Conservation (phyloP, 2,888 invertebrate species). For the Hirtodrosophila confusa region DNA sequence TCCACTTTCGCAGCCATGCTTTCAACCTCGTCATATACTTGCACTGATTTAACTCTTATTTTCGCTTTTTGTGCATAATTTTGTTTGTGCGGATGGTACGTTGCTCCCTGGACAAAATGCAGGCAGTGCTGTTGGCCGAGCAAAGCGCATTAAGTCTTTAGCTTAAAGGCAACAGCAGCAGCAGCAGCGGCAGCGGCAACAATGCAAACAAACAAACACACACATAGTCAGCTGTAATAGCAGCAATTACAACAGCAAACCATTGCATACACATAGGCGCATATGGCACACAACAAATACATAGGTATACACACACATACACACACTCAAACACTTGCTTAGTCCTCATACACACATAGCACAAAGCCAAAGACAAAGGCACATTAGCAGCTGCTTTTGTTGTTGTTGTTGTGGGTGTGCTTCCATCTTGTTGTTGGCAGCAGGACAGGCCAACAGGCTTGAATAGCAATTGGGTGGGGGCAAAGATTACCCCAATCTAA, state of each 20-base stretch:
- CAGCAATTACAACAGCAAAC: constrained; percentile 68
- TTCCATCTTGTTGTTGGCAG: constrained; percentile 12
- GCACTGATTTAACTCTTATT: constrained; percentile 62
- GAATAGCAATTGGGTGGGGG: constrained; percentile 3
- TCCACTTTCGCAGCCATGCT: constrained; percentile 52
- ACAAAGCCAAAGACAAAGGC: constrained; percentile 48
- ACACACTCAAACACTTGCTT: constrained; percentile 13
- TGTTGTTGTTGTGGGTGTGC: constrained; percentile 32
- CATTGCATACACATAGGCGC: constrained; percentile 34
- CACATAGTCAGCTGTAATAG: constrained; percentile 68
- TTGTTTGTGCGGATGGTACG: constrained; percentile 13
- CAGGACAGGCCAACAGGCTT: constrained; percentile 23
- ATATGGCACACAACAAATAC: constrained; percentile 19
- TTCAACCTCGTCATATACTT: constrained; percentile 50
- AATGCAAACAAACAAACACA: constrained; percentile 38
- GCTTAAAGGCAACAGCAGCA: constrained; percentile 63
- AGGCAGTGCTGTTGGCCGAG: constrained; percentile 28
- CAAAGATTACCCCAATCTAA: constrained; percentile 46
- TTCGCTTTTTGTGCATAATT: constrained; percentile 57
- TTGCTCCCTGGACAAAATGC: constrained; percentile 18
- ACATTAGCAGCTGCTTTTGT: constrained; percentile 56
- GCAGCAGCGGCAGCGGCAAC: constrained; percentile 36
- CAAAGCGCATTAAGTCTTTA: constrained; percentile 77
- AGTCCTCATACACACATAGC: constrained; percentile 12
- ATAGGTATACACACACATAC: constrained; percentile 4